Percentiles rank a stretch among this genome's conserved stretches.
phyloP scores from a whole-genome alignment of 2,888 invertebrate species.

The Ectobius pallidus region DNA sequence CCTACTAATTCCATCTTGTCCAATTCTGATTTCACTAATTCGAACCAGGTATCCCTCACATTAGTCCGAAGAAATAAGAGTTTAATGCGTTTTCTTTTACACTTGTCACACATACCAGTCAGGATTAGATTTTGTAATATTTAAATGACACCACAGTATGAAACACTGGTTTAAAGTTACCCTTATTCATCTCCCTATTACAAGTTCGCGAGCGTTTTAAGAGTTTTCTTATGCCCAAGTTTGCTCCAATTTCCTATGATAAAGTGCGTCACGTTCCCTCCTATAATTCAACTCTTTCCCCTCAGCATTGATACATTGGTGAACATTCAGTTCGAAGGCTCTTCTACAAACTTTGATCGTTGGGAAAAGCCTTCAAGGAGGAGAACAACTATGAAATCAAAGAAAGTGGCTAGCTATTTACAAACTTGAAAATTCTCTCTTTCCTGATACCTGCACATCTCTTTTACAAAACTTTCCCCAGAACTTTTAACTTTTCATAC shows the following conservation, averaged over 20 bases:
- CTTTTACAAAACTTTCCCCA: conserved; percentile 1
- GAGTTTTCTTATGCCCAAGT: neutral
- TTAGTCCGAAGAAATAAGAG: too few species aligned
- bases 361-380: conserved; percentile 19
- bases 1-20: too few species aligned
- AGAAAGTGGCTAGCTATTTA: conserved; percentile 26
- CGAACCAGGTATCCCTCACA: too few species aligned
- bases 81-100: too few species aligned
- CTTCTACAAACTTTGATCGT: conserved; percentile 31
- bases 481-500: conserved; percentile 21
- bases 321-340: conserved; percentile 11
- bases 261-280: conserved; percentile 6
- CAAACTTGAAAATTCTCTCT: conserved; percentile 23
- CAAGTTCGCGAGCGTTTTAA: too few species aligned
- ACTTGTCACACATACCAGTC: too few species aligned
- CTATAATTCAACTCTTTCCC: neutral
- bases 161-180: conserved; percentile 7
- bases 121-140: too few species aligned
- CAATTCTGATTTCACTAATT: too few species aligned
- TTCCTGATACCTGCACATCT: conserved; percentile 25
- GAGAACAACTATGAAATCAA: conserved; percentile 28
- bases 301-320: conserved; percentile 20
- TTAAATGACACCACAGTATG: neutral
- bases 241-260: conserved; percentile 30
- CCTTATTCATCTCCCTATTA: neutral